A percentile compares a stretch with the other conserved stretches of the same genome.
phyloP scores from a whole-genome alignment of 2,888 invertebrate genomes.

The Esperia sulphurella region DNA sequence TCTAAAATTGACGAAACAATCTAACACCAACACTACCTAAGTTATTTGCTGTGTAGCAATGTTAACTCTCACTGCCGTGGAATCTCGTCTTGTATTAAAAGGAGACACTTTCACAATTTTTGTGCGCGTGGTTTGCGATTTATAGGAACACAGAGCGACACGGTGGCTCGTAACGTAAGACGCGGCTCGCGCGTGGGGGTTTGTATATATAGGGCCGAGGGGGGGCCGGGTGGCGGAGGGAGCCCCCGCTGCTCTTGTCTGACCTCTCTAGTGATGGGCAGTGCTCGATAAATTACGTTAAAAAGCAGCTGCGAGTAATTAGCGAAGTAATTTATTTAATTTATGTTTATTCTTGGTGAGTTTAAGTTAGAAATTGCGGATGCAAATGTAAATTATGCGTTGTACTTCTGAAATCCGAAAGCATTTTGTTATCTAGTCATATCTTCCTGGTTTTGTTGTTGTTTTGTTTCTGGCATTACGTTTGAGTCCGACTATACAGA shows the following conservation, averaged over 20 bases:
- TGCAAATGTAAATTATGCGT: no score
- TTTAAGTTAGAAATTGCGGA: no score
- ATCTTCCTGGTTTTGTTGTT: no score
- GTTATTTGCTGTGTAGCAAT: slow-evolving; percentile 21
- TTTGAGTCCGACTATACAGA: no score
- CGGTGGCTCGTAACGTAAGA: slow-evolving; percentile 59
- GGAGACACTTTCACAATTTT: slow-evolving; percentile 71
- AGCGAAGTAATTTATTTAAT: neutral
- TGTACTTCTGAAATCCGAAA: no score
- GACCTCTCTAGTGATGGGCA: slow-evolving; percentile 58
- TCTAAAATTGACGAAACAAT: slow-evolving; percentile 56
- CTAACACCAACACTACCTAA: slow-evolving; percentile 49
- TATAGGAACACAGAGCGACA: slow-evolving; percentile 45
- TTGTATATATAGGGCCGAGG: slow-evolving; percentile 48
- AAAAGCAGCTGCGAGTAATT: neutral
- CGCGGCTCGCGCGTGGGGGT: slow-evolving; percentile 70
- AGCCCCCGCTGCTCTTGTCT: slow-evolving; percentile 39
- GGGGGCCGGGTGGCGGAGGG: slow-evolving; percentile 27
- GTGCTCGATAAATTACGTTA: slow-evolving; percentile 19
- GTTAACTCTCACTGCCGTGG: slow-evolving; percentile 66
- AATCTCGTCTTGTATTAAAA: slow-evolving; percentile 51
- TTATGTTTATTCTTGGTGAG: neutral
- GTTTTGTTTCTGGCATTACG: no score
- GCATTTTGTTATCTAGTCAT: no score
- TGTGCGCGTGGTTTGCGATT: slow-evolving; percentile 57